Evolutionary conservation across 53 echinoderm and acorn worm genomes (phyloP).

Genomic region (Glandiceps talaboti): DNA sequence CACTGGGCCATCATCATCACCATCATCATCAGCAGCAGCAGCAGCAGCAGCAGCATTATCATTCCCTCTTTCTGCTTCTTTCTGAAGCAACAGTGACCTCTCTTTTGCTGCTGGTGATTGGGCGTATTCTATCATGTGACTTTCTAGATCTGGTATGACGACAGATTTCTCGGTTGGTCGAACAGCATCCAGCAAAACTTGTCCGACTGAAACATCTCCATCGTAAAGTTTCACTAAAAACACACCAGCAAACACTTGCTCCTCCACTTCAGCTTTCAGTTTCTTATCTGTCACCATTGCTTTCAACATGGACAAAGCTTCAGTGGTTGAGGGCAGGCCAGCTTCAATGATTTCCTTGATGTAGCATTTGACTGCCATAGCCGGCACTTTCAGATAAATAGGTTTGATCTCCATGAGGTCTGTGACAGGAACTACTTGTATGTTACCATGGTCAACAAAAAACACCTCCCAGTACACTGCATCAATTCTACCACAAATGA

Average conservation of each 20-base stretch:
- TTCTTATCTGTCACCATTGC: slow-evolving; percentile 36
- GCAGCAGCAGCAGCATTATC: not conserved
- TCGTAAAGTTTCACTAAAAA: slow-evolving; percentile 18
- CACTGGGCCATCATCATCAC: not conserved
- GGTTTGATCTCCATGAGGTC: slow-evolving; percentile 22
- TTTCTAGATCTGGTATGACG: not conserved
- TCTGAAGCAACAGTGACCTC: not conserved
- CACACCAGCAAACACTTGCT: slow-evolving; percentile 11
- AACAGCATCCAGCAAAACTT: slow-evolving; percentile 7
- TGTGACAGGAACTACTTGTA: slow-evolving; percentile 23
- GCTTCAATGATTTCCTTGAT: slow-evolving; percentile 6
- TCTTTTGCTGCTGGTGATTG: not conserved
- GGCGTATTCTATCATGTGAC: not conserved
- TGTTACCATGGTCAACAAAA: slow-evolving; percentile 80
- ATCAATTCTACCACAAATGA: slow-evolving; percentile 1
- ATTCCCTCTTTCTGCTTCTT: not conserved
- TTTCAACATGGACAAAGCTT: slow-evolving; percentile 20
- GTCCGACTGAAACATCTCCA: slow-evolving; percentile 14
- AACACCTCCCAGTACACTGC: slow-evolving; percentile 9
- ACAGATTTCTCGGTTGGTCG: not conserved
- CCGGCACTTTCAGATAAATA: slow-evolving; percentile 25
- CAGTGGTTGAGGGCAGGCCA: not conserved
- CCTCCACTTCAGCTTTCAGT: slow-evolving; percentile 24
- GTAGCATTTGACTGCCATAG: slow-evolving; percentile 35
- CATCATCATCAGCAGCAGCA: not conserved